A percentile compares a stretch with the other conserved stretches of the same genome.
Conservation (phyloP, 2,888 invertebrate species). For the Galerucella calmariensis region DNA sequence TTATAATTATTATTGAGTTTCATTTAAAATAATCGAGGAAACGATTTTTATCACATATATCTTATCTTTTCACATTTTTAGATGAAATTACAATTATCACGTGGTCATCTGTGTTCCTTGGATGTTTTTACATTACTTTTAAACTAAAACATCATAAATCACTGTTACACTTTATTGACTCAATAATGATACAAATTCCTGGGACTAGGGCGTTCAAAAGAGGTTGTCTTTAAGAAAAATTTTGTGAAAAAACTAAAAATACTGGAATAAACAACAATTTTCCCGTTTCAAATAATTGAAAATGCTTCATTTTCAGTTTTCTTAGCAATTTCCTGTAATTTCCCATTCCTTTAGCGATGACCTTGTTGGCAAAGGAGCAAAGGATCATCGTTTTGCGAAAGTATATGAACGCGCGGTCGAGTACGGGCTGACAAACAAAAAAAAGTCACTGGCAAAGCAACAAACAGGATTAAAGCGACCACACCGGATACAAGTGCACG, state of each 20-base stretch:
- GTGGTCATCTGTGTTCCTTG: too few relatives aligned
- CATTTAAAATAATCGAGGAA: too few relatives aligned
- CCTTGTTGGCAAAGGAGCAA: constrained; percentile 46
- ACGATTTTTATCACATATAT: too few relatives aligned
- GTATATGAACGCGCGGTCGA: constrained; percentile 53
- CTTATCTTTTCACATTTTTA: too few relatives aligned
- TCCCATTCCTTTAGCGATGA: background rate
- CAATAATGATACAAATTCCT: too few relatives aligned
- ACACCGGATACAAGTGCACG: constrained; percentile 53
- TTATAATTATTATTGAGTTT: too few relatives aligned
- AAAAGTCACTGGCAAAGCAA: constrained; percentile 43
- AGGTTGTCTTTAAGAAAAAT: too few relatives aligned
- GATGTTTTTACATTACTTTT: too few relatives aligned
- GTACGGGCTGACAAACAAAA: constrained; percentile 49
- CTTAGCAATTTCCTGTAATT: constrained; percentile 3
- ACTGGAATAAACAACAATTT: background rate
- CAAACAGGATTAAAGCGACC: constrained; percentile 39
- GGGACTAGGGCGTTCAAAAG: too few relatives aligned
- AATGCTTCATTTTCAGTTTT: background rate
- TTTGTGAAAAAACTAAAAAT: background rate
- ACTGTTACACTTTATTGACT: too few relatives aligned
- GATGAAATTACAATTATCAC: too few relatives aligned
- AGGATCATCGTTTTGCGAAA: constrained; percentile 44
- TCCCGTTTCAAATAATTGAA: background rate
- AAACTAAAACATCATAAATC: too few relatives aligned